phyloP scores from a whole-genome alignment of 2,113 vertebrate species.

The Heterocephalus glaber region DNA sequence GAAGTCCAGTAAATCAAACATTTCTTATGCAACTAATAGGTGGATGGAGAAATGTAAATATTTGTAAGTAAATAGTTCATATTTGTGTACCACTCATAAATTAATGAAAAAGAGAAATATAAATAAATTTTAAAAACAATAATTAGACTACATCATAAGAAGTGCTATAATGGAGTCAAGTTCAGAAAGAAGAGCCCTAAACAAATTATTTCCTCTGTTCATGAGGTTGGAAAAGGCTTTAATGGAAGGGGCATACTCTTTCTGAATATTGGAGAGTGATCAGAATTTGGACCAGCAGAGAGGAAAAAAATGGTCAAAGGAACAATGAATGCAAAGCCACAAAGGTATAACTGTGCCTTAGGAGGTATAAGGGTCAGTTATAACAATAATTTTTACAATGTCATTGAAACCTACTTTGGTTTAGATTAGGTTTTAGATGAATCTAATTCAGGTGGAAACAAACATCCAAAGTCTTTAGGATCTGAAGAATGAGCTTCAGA shows the following conservation, averaged over 20 bases:
- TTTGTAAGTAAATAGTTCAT: neutral
- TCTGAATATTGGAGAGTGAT: neutral
- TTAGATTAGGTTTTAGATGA: neutral
- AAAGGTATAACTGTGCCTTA: neutral
- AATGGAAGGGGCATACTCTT: neutral
- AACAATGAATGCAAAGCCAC: neutral
- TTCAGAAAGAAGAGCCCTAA: neutral
- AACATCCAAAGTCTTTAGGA: neutral
- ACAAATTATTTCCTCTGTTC: neutral
- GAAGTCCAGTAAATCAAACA: neutral
- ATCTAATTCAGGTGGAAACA: neutral
- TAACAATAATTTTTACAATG: neutral
- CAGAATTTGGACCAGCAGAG: neutral
- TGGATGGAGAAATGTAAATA: slow-evolving; percentile 12
- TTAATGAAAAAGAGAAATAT: neutral
- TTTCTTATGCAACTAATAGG: neutral
- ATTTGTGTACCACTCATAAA: neutral
- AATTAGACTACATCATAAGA: neutral
- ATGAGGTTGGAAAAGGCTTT: neutral
- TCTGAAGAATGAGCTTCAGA: neutral
- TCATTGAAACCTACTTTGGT: neutral
- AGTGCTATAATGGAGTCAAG: neutral
- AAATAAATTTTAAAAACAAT: neutral
- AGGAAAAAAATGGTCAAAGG: neutral
- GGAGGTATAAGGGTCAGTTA: neutral